phyloP scores from a whole-genome alignment of 2,113 vertebrate genomes.

The Pseudonaja textilis region DNA sequence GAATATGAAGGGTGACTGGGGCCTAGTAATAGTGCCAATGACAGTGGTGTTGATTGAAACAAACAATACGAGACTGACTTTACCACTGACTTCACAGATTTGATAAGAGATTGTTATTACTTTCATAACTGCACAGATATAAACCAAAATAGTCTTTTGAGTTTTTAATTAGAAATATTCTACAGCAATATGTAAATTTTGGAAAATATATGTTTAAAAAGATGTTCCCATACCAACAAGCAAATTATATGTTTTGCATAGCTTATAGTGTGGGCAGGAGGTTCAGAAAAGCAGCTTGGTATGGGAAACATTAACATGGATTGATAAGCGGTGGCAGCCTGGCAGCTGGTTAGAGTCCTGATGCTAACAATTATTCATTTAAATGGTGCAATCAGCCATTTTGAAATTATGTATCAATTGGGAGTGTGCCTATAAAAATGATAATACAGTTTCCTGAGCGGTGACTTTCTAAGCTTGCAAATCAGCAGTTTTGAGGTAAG shows the following conservation, averaged over 20 bases:
- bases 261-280: slow-evolving; percentile 42
- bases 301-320: slow-evolving; percentile 53
- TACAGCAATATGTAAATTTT: slow-evolving; percentile 19
- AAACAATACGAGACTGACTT: not conserved
- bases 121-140: slow-evolving; percentile 40
- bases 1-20: not conserved
- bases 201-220: not conserved
- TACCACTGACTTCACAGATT: not conserved
- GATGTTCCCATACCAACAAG: not conserved
- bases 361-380: slow-evolving; percentile 52
- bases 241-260: not conserved
- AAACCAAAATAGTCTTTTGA: slow-evolving; percentile 27
- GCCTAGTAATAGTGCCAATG: not conserved
- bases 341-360: slow-evolving; percentile 27
- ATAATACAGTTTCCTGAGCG: not conserved
- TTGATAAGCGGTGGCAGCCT: slow-evolving; percentile 19
- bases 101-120: slow-evolving; percentile 16
- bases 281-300: slow-evolving; percentile 8
- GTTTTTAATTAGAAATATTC: slow-evolving; percentile 39
- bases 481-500: not conserved
- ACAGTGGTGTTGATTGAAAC: not conserved
- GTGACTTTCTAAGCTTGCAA: not conserved
- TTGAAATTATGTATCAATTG: slow-evolving; percentile 17
- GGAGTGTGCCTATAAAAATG: slow-evolving; percentile 1
- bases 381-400: slow-evolving; percentile 38